These are phyloP conservation scores for Miichthys miiuy DNA, from an alignment of 2,797 vertebrate species.

Conservation along the genomic window DNA sequence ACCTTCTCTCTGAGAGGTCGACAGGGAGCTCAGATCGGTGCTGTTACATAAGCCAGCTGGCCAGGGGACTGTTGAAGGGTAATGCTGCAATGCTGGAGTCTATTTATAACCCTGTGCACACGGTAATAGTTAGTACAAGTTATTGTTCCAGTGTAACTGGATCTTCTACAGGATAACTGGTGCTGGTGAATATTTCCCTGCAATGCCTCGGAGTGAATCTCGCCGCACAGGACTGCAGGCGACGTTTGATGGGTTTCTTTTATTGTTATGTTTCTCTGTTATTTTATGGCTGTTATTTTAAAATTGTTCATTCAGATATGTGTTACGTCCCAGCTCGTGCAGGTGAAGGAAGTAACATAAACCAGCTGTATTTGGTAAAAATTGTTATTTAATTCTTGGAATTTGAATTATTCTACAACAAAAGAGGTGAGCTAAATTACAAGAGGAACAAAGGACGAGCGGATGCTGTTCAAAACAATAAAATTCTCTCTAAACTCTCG, in stretches of 20 bases:
- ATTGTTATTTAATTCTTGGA: too few relatives aligned
- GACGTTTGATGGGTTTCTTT: too few relatives aligned
- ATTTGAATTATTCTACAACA: too few relatives aligned
- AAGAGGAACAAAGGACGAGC: too few relatives aligned
- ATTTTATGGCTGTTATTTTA: too few relatives aligned
- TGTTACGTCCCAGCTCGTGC: too few relatives aligned
- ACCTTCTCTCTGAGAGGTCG: slow-evolving; percentile 39
- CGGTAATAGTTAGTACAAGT: slow-evolving; percentile 21
- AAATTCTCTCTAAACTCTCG: too few relatives aligned
- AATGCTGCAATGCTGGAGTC: slow-evolving; percentile 43
- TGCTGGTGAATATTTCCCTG: slow-evolving; percentile 1
- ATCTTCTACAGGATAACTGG: slow-evolving; percentile 4
- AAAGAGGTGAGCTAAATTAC: too few relatives aligned
- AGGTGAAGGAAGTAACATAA: too few relatives aligned
- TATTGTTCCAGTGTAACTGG: slow-evolving; percentile 39
- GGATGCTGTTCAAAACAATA: too few relatives aligned
- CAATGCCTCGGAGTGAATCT: background rate
- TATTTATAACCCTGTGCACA: slow-evolving; percentile 69
- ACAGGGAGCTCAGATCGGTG: slow-evolving; percentile 35
- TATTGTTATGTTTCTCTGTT: background rate
- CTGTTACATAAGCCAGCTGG: slow-evolving; percentile 66
- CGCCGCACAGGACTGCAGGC: background rate
- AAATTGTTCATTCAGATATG: too few relatives aligned
- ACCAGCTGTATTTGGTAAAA: too few relatives aligned
- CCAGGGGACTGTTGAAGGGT: slow-evolving; percentile 57